Base-by-base conservation (phyloP, 2,113 vertebrate genomes). In the Gobio gobio region DNA sequence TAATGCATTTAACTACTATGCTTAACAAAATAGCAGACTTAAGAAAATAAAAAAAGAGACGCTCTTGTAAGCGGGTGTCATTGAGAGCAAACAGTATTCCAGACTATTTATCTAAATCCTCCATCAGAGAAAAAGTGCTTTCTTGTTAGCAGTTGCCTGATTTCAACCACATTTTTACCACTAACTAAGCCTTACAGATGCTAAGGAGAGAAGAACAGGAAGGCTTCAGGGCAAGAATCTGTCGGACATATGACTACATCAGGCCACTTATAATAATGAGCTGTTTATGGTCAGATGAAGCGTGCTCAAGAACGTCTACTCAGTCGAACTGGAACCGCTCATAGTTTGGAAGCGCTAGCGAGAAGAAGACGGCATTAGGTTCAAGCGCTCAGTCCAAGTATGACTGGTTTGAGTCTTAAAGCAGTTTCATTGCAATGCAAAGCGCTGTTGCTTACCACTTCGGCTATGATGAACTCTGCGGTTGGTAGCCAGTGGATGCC, bases 201-300 rank as follows among this genome's bases (percentile, higher is more conserved):
- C 84, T 81, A 84, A 87, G 84, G 63, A 91, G 87, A 89, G 87
- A 91, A 93, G 93, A 91, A 91, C 89, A 84, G 72, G 89, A 90
- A 63, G 40, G 40, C 77, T 63, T 79, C 18, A 63, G 40, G 58
- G 90, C 70, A 61, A 91, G 77, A 90, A 92, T 90, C 77, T 86
- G 77, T 63, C 82, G 86, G 88, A 93, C 91, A 91, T 86, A 93
- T 93, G 91, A 92, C 91, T 79, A 49, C 87, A 89, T 87, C 91
- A 88, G 90, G 91, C 87, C 88, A 90, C 91, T 90, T 87, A 92
- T 91, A 93, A 91, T 92, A 93, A 93, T 91, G 89, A 92, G 88
- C 90, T 92, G 91, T 93, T 94, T 94, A 93, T 92, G 90, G 93
- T 91, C 91, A 92, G 89, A 91, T 92, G 90, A 87, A 89, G 90